phyloP scores from a whole-genome alignment of 2,113 vertebrate genomes.

The Fukomys damarensis region DNA sequence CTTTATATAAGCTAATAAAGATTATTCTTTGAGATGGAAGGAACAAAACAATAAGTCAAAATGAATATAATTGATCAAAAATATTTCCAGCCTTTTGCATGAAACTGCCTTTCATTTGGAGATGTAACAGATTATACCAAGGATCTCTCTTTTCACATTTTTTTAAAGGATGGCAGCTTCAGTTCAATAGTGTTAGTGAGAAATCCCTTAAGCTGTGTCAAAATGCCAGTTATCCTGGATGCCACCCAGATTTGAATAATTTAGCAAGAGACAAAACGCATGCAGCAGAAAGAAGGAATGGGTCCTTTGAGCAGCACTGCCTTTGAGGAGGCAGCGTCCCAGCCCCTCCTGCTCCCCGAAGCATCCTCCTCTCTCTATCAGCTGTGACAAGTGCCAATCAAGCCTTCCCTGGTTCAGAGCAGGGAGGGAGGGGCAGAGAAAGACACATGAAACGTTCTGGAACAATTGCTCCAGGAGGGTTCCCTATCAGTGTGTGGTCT shows the following conservation, averaged over 20 bases:
- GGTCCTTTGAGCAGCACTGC: slow-evolving; percentile 89
- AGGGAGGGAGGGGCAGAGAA: slow-evolving; percentile 60
- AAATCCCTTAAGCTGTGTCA: slow-evolving; percentile 90
- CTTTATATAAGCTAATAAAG: slow-evolving; percentile 74
- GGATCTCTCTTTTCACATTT: slow-evolving; percentile 91
- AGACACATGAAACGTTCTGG: slow-evolving; percentile 86
- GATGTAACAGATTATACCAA: slow-evolving; percentile 89
- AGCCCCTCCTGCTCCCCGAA: slow-evolving; percentile 86
- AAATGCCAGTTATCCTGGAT: slow-evolving; percentile 91
- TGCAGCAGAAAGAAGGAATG: slow-evolving; percentile 89
- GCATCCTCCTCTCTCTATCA: slow-evolving; percentile 93
- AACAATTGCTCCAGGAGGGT: slow-evolving; percentile 92
- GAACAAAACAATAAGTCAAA: slow-evolving; percentile 76
- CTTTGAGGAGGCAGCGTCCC: slow-evolving; percentile 85
- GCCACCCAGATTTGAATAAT: slow-evolving; percentile 94
- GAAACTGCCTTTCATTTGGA: slow-evolving; percentile 83
- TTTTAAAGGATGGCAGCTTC: slow-evolving; percentile 90
- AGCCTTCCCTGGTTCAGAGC: slow-evolving; percentile 87
- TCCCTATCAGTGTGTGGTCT: slow-evolving; percentile 98
- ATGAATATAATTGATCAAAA: slow-evolving; percentile 79
- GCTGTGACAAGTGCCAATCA: slow-evolving; percentile 98
- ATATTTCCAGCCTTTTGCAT: slow-evolving; percentile 75
- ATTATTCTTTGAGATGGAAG: slow-evolving; percentile 76
- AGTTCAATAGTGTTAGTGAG: slow-evolving; percentile 87
- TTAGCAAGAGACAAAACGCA: slow-evolving; percentile 89